Evolutionary conservation across 2,888 invertebrate genomes (phyloP).

Genomic region (Romanomermis culicivorax): DNA sequence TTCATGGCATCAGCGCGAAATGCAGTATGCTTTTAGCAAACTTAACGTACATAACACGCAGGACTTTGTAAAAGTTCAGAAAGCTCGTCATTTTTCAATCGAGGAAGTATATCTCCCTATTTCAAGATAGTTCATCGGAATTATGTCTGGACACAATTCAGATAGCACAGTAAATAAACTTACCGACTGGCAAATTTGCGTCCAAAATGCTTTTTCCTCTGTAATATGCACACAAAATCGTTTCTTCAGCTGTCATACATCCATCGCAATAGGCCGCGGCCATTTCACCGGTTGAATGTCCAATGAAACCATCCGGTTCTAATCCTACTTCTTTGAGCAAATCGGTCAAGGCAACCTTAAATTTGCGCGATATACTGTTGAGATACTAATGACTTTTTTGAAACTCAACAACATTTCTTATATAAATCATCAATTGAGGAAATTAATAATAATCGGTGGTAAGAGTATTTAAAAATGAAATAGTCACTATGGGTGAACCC

Average conservation of each 20-base stretch:
- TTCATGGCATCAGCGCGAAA: background rate
- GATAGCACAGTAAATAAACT: too few relatives aligned
- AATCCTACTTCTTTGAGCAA: slow-evolving; percentile 50
- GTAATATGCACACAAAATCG: slow-evolving; percentile 77
- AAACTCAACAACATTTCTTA: background rate
- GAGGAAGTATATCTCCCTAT: too few relatives aligned
- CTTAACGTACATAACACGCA: too few relatives aligned
- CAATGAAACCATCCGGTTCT: slow-evolving; percentile 74
- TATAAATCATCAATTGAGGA: background rate
- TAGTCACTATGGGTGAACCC: background rate
- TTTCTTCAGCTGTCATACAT: slow-evolving; percentile 75
- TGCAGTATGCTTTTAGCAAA: too few relatives aligned
- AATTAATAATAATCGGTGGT: background rate
- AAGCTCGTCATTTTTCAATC: too few relatives aligned
- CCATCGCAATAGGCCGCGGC: slow-evolving; percentile 94
- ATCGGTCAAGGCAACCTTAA: slow-evolving; percentile 69
- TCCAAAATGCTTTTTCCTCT: slow-evolving; percentile 62
- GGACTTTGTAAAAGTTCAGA: too few relatives aligned
- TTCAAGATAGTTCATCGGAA: too few relatives aligned
- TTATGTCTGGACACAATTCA: too few relatives aligned
- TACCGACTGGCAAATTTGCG: slow-evolving; percentile 40
- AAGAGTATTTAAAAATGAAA: too few relatives aligned
- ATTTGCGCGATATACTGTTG: background rate
- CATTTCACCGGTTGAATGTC: slow-evolving; percentile 76
- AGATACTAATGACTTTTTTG: background rate